Evolutionary conservation across 2,113 vertebrate species (phyloP).

Genomic region (Carollia perspicillata): DNA sequence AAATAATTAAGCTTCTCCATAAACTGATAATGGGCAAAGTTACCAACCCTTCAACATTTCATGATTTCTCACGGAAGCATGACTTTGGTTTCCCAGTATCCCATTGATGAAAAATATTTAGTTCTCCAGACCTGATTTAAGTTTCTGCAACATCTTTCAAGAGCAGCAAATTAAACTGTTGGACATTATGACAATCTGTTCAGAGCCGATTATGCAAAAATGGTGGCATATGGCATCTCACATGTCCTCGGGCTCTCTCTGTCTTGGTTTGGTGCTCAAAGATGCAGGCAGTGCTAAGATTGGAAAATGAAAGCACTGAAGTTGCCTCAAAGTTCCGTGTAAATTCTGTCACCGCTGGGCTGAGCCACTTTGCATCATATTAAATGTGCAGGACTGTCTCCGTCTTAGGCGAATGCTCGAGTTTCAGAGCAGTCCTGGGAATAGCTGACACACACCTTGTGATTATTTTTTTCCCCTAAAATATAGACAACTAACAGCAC

Average conservation of each 20-base stretch:
- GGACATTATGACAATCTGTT: conserved; percentile 50
- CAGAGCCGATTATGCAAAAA: conserved; percentile 42
- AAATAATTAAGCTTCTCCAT: neutral
- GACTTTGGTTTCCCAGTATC: neutral
- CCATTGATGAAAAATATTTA: conserved; percentile 44
- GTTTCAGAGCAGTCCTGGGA: conserved; percentile 8
- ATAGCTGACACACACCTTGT: neutral
- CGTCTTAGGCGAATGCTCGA: conserved; percentile 11
- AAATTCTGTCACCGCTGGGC: conserved; percentile 19
- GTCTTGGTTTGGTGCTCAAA: conserved; percentile 14
- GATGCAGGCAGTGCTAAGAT: neutral
- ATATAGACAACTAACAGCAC: neutral
- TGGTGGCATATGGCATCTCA: conserved; percentile 39
- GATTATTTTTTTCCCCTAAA: neutral
- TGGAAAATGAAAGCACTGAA: conserved; percentile 5
- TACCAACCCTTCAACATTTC: neutral
- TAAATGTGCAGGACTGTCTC: conserved; percentile 34
- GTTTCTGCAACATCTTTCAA: conserved; percentile 64
- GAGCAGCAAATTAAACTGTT: conserved; percentile 50
- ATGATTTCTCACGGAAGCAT: neutral
- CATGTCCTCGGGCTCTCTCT: neutral
- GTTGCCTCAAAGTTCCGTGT: neutral
- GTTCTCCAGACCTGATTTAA: neutral
- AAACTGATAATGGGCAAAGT: neutral
- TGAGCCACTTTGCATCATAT: neutral